Base-by-base conservation (phyloP, 2,797 vertebrate genomes). In the Tiaroga cobitis region DNA sequence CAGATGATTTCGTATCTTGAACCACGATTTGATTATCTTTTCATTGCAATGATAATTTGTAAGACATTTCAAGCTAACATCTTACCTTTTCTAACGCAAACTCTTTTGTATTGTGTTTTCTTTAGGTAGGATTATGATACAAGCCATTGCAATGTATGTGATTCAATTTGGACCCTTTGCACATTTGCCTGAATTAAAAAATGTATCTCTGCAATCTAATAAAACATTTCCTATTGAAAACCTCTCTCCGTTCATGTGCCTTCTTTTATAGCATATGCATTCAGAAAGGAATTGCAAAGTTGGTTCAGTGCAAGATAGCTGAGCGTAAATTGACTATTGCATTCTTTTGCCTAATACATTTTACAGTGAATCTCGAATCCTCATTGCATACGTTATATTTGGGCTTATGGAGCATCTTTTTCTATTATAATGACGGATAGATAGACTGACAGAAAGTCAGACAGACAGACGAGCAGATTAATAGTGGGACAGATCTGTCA, bases 181-280 rank as follows among this genome's bases (percentile, higher is more conserved):
- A 86, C 84, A 81, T 68, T 78, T 81, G 29, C 29, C 72, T 74
- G 59, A 80, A 68, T 84, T 76, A 67, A 83, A 86, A 77, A 77
- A 49, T 63, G 15, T 34, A 80, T 83, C 51, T 54, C 37, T 83
- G 39, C 32, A 79, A 78, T 84, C 65, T 63, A 89, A 89, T 89
- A 89, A 87, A 87, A 79, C 8, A 29, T 67, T 16, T 86, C 21
- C 29, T 83, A 49, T 68, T 80, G 81, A 86, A 49, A 16, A 63
- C 24, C 18, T 37, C 56, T 32, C 15, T 74, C 26, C 0, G 7
- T 65, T 74, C 7, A 21, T 80, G 73, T 37, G 32, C n/a, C n/a
- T 29, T 11, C 8, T 65, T 41, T 59, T 29, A 43, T 72, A 11
- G 6, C 43, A 39, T 51, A 32, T 56, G 43, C 34, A 54, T 51